These are phyloP conservation scores for Archips xylosteana DNA, from an alignment of 2,888 invertebrate genomes.

Conservation along the genomic window DNA sequence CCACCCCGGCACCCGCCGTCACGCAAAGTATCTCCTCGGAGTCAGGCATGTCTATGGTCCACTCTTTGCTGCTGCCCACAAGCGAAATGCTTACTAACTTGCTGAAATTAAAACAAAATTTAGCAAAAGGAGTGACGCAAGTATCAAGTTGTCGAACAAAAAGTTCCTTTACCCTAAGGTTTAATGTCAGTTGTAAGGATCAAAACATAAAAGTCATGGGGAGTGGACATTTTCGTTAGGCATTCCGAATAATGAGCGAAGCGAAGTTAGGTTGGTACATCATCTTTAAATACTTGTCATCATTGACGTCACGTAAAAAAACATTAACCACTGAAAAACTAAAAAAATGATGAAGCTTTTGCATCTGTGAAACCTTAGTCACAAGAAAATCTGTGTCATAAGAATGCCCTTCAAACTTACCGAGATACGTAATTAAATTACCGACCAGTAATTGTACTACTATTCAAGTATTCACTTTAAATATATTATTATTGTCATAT, in stretches of 20 bases:
- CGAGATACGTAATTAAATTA: background rate
- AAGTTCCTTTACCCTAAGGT: too few relatives aligned
- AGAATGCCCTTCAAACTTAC: background rate
- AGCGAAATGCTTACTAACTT: constrained; percentile 91
- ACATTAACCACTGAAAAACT: background rate
- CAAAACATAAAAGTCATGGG: too few relatives aligned
- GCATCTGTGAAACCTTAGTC: background rate
- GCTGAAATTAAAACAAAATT: constrained; percentile 66
- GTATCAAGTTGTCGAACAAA: too few relatives aligned
- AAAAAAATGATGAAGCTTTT: background rate
- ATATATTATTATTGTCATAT: background rate
- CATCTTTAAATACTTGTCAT: too few relatives aligned
- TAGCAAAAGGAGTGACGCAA: too few relatives aligned
- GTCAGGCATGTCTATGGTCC: constrained; percentile 92
- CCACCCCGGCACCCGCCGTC: constrained; percentile 88
- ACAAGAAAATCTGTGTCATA: background rate
- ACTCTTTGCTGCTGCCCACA: constrained; percentile 93
- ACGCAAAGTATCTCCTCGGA: constrained; percentile 91
- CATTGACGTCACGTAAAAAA: too few relatives aligned
- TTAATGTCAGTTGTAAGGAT: too few relatives aligned
- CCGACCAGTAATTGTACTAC: background rate
- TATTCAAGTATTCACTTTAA: background rate
- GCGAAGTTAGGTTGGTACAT: too few relatives aligned
- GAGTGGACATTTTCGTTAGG: too few relatives aligned
- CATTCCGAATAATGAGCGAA: too few relatives aligned